Evolutionary conservation across 2,797 vertebrate genomes (phyloP).

Genomic region (Streptopelia turtur): DNA sequence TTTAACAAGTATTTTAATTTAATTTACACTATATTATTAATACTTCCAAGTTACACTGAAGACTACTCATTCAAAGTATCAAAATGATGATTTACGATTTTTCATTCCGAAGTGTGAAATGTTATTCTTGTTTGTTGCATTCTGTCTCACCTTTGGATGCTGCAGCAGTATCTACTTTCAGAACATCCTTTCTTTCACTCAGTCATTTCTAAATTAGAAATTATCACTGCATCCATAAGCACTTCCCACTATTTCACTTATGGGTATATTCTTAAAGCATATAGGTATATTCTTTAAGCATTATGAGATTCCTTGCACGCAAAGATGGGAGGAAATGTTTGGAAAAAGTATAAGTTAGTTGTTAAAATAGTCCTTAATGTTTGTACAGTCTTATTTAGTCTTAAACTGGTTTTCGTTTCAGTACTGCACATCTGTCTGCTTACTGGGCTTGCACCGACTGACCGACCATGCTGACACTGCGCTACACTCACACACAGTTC

Average conservation of each 20-base stretch:
- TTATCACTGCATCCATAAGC: neutral
- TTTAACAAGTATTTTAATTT: neutral
- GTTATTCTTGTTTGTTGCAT: neutral
- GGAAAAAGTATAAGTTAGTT: neutral
- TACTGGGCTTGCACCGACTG: neutral
- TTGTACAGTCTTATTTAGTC: neutral
- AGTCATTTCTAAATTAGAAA: neutral
- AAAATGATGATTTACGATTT: neutral
- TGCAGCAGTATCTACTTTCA: neutral
- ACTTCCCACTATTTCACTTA: neutral
- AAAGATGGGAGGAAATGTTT: neutral
- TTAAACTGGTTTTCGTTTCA: neutral
- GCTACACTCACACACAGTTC: neutral
- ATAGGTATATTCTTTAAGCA: neutral
- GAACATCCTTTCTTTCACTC: neutral
- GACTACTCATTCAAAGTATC: neutral
- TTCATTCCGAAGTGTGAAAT: fast-evolving
- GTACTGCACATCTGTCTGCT: neutral
- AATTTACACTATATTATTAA: neutral
- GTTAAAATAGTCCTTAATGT: neutral
- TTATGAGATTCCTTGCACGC: neutral
- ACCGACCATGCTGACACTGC: neutral
- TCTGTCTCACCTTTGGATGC: neutral
- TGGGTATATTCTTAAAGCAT: neutral
- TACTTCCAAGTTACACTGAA: neutral